These are phyloP conservation scores for Mamestra configurata DNA, from an alignment of 1,140 invertebrate genomes.

Conservation along the genomic window DNA sequence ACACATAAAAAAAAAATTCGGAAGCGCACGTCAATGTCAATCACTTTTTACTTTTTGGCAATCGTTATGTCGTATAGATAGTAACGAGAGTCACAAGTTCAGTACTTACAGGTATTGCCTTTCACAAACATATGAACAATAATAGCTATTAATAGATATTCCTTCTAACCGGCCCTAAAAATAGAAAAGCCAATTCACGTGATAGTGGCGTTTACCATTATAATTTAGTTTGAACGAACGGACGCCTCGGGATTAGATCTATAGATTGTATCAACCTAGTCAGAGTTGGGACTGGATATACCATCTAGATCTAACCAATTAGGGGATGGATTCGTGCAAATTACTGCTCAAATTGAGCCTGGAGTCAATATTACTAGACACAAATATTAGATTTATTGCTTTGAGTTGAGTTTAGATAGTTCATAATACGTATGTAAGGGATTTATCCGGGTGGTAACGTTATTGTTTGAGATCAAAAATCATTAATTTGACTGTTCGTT, in stretches of 20 bases:
- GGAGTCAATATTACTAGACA: conserved; percentile 1
- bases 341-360: conserved; percentile 28
- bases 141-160: not conserved
- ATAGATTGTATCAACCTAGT: not conserved
- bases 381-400: conserved; percentile 12
- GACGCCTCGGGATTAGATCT: not conserved
- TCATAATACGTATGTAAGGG: too few species aligned
- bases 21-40: too few species aligned
- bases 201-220: not conserved
- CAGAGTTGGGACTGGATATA: not conserved
- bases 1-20: too few species aligned
- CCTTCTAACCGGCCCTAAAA: not conserved
- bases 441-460: too few species aligned
- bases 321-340: conserved; percentile 12
- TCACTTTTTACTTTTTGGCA: too few species aligned
- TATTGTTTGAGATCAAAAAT: too few species aligned
- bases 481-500: too few species aligned
- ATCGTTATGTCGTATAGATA: too few species aligned
- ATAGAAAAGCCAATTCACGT: not conserved
- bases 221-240: not conserved
- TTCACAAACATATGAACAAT: too few species aligned
- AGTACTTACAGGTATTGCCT: too few species aligned
- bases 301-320: conserved; percentile 17
- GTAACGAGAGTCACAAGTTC: too few species aligned
- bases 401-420: not conserved